Conservation (phyloP, 2,797 vertebrate species). For the Gymnothorax reevesii region DNA sequence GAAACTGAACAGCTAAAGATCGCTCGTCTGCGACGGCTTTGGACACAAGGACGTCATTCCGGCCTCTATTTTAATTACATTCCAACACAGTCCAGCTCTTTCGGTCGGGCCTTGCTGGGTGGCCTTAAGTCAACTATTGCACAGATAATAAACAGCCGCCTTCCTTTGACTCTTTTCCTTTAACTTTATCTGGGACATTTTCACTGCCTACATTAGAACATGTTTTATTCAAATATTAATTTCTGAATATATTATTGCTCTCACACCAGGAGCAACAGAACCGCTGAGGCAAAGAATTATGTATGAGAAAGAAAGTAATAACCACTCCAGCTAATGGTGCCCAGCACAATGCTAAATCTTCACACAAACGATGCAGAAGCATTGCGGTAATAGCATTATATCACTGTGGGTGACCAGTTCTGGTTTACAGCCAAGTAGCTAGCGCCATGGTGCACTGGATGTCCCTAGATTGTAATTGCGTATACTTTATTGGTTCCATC, state of each 20-base stretch:
- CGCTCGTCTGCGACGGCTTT: not conserved
- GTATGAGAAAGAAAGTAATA: conserved; percentile 57
- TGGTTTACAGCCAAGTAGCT: not conserved
- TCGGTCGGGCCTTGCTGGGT: not conserved
- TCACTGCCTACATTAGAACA: conserved; percentile 20
- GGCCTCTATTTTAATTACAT: not conserved
- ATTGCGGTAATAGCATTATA: not conserved
- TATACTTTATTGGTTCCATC: not conserved
- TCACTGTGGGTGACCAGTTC: not conserved
- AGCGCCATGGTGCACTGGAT: not conserved
- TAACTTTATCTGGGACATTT: not conserved
- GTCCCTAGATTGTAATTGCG: not conserved
- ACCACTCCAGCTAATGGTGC: conserved; percentile 26
- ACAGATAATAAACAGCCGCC: not conserved
- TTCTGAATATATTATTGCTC: conserved; percentile 62
- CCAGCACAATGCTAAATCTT: not conserved
- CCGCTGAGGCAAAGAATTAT: conserved; percentile 61
- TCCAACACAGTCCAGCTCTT: not conserved
- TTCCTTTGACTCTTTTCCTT: not conserved
- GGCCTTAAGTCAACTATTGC: not conserved
- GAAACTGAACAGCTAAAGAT: not conserved
- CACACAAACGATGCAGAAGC: not conserved
- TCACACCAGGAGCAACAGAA: conserved; percentile 51
- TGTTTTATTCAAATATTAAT: conserved; percentile 60
- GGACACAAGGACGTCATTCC: not conserved